These are phyloP conservation scores for Polypterus bichir DNA, from an alignment of 2,113 vertebrate species.

Conservation along the genomic window DNA sequence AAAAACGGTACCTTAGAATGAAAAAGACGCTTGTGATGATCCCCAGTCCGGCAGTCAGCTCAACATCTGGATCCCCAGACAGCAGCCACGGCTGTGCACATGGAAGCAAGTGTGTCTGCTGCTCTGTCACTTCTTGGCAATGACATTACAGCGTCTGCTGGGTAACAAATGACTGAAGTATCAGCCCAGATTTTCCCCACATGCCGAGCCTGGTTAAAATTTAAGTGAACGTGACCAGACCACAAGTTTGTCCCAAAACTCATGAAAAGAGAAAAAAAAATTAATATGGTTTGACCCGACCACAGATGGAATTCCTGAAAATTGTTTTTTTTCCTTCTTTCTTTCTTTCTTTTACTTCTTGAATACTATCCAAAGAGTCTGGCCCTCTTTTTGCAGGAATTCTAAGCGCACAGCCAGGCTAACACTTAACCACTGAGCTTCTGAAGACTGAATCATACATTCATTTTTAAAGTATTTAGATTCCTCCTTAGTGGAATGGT, in stretches of 20 bases:
- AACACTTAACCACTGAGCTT: constrained; percentile 35
- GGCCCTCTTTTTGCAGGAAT: constrained; percentile 39
- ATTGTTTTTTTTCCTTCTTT: constrained; percentile 15
- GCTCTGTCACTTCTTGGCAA: constrained; percentile 39
- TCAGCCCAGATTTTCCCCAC: constrained; percentile 35
- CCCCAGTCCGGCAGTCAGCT: constrained; percentile 30
- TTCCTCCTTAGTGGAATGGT: constrained; percentile 4
- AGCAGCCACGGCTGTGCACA: constrained; percentile 47
- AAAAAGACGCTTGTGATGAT: constrained; percentile 16
- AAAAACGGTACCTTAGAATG: constrained; percentile 18
- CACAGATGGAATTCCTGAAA: constrained; percentile 41
- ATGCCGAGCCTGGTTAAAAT: constrained; percentile 25
- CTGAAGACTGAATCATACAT: constrained; percentile 7
- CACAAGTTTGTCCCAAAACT: constrained; percentile 30
- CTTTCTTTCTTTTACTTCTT: constrained; percentile 7
- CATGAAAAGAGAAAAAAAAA: constrained; percentile 11
- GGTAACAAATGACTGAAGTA: constrained; percentile 35
- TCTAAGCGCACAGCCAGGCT: constrained; percentile 38
- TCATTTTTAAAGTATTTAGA: constrained; percentile 18
- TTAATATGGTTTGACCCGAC: constrained; percentile 39
- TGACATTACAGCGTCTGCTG: constrained; percentile 29
- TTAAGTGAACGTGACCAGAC: constrained; percentile 39
- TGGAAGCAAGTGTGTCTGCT: constrained; percentile 41
- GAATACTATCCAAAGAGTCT: constrained; percentile 34
- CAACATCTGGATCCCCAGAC: constrained; percentile 48